A percentile compares a stretch with the other conserved stretches of the same genome.
phyloP scores from a whole-genome alignment of 2,888 invertebrate genomes.

The Chalcosyrphus nemorum region DNA sequence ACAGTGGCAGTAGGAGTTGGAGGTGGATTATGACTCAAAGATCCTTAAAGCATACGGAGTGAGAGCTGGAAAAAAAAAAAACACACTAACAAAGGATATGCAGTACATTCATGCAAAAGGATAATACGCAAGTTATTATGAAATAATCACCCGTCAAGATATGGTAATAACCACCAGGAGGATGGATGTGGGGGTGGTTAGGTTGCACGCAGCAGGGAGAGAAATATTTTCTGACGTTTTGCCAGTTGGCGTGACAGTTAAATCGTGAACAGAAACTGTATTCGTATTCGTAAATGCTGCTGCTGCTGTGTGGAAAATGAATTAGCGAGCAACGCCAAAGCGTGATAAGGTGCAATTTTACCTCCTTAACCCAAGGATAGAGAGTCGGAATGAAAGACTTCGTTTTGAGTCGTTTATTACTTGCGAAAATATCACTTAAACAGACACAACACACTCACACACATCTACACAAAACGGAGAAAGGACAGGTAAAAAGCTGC shows the following conservation, averaged over 20 bases:
- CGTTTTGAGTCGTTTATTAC: conserved; percentile 57
- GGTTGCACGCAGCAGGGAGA: conserved; percentile 57
- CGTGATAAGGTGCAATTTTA: conserved; percentile 70
- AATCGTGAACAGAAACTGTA: conserved; percentile 47
- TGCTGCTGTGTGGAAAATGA: conserved; percentile 43
- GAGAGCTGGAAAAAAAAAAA: not conserved
- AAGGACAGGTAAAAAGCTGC: conserved; percentile 37
- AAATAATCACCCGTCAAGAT: conserved; percentile 73
- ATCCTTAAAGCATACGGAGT: conserved; percentile 37
- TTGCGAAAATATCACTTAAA: conserved; percentile 71
- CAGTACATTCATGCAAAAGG: conserved; percentile 66
- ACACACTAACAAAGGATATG: conserved; percentile 59
- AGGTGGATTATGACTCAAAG: conserved; percentile 64
- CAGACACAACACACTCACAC: conserved; percentile 34
- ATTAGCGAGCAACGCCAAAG: conserved; percentile 43
- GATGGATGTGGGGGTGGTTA: not conserved
- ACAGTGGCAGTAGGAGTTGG: not conserved
- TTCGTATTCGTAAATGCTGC: no score
- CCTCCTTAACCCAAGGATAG: conserved; percentile 10
- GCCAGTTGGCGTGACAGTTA: conserved; percentile 72
- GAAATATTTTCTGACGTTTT: conserved; percentile 60
- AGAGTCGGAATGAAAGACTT: conserved; percentile 24
- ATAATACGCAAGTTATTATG: conserved; percentile 73
- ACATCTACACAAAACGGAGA: not conserved
- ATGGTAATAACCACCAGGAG: conserved; percentile 57